Conservation (phyloP, 2,797 vertebrate genomes). For the Hemibagrus guttatus region DNA sequence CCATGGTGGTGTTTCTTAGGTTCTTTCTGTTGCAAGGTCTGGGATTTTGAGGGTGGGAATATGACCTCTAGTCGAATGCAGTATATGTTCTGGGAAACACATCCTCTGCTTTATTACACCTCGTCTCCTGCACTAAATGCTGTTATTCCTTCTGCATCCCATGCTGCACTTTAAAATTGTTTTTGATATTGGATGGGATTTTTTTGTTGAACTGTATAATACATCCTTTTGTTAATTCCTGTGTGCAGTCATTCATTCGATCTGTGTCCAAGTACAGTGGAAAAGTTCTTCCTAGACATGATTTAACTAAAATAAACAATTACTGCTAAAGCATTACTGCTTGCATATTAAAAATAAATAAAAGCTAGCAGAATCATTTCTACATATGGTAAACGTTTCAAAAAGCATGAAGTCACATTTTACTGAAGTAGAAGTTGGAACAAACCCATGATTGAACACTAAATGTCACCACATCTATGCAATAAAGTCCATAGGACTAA, state of each 20-base stretch:
- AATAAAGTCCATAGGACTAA: neutral
- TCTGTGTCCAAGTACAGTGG: neutral
- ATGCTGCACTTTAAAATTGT: neutral
- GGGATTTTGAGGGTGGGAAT: too few species aligned
- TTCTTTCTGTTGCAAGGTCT: neutral
- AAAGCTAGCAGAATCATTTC: neutral
- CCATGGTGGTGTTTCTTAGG: neutral
- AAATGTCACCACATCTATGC: neutral
- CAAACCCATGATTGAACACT: neutral
- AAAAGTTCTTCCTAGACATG: neutral
- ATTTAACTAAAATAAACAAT: neutral
- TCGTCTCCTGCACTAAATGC: neutral
- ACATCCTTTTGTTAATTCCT: neutral
- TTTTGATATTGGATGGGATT: neutral
- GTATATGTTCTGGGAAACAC: neutral
- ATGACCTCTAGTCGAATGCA: too few species aligned
- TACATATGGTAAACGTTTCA: neutral
- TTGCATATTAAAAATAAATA: neutral
- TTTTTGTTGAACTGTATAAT: neutral
- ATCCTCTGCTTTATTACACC: neutral
- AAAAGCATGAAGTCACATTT: neutral
- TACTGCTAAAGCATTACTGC: neutral
- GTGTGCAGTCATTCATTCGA: neutral
- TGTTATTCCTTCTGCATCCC: neutral
- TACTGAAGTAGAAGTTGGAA: neutral